phyloP scores from a whole-genome alignment of 2,797 vertebrate species.

The Pangasius larnaudii region DNA sequence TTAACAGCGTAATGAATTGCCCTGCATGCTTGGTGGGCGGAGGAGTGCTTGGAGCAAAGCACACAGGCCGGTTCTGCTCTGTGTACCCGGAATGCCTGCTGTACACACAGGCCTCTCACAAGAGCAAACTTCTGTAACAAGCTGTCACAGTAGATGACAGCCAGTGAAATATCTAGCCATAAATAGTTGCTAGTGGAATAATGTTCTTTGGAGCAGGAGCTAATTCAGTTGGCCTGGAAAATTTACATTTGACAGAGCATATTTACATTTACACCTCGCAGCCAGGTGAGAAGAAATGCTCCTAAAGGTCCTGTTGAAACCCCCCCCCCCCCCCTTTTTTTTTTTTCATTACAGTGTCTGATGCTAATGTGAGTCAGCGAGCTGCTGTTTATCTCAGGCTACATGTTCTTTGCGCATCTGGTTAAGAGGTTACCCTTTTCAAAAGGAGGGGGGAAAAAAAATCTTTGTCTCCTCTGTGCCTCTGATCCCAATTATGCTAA shows the following conservation, averaged over 20 bases:
- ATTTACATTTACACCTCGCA: constrained; percentile 38
- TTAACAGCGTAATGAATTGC: constrained; percentile 63
- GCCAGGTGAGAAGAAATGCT: constrained; percentile 36
- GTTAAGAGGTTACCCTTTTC: constrained; percentile 45
- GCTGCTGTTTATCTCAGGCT: constrained; percentile 40
- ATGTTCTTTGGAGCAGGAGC: constrained; percentile 26
- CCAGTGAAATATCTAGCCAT: constrained; percentile 21
- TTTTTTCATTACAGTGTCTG: constrained; percentile 13
- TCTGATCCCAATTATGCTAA: constrained; percentile 83
- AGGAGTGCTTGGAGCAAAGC: constrained; percentile 13
- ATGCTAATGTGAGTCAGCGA: constrained; percentile 35
- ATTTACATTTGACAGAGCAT: constrained; percentile 32
- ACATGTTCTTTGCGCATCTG: constrained; percentile 37
- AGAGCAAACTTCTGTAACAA: constrained; percentile 28
- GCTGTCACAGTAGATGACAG: constrained; percentile 18
- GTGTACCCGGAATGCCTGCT: constrained; percentile 13
- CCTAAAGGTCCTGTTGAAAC: not conserved
- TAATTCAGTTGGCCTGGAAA: constrained; percentile 8
- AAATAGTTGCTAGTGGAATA: constrained; percentile 17
- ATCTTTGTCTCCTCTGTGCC: constrained; percentile 68
- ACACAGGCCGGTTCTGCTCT: constrained; percentile 7
- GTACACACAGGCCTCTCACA: not conserved
- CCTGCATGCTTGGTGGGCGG: constrained; percentile 44
- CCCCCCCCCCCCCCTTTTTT: too few relatives aligned
- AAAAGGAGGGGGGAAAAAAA: constrained; percentile 53